Base-by-base conservation (phyloP, 2,888 invertebrate species). In the Synanthedon formicaeformis region DNA sequence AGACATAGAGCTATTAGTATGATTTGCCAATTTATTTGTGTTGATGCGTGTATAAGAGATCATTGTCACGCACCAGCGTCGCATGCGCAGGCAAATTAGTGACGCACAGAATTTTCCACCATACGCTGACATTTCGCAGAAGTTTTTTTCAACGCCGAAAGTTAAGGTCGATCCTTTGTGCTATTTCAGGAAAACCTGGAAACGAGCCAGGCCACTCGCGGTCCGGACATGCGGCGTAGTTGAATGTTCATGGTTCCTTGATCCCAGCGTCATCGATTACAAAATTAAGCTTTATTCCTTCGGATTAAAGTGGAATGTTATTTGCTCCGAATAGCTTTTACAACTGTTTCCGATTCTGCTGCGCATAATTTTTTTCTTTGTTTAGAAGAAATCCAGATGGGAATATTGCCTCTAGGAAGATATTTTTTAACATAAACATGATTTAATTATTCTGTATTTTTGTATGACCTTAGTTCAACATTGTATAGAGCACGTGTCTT, bases 171-270 rank as follows among this genome's bases (percentile, higher is more conserved):
- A 80, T 86, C 83, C 87, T 87, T 87, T 87, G 87, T 87, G 86
- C 85, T 87, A 87, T 86, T 87, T 86, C 77, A 80, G 85, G 84
- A 79, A 73, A 78, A 80, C 54, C 71, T 87, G 87, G 87, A 79
- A 57, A 53, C 57, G 58, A 63, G 82, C 86, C 87, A 87, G 77
- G 60, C 69, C 62, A 53, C 66, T 66, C 64, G 71, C 64, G 61
- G 66, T 61, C 59, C 65, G 63, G 65, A 65, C 63, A 62, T 74
- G 72, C 74, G 78, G 63, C 81, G 82, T 75, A 85, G 71, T 78
- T 75, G 61, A 68, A 65, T 66, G 66, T 60, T 67, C 65, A 61
- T 66, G 64, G 77, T 75, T 76, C 74, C 76, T 78, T 78, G 75
- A 73, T 78, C 77, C 65, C 70, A 57, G 50, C 52, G 56, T 54